Evolutionary conservation across 1,140 invertebrate genomes (phyloP).

Genomic region (Drosophila eugracilis): DNA sequence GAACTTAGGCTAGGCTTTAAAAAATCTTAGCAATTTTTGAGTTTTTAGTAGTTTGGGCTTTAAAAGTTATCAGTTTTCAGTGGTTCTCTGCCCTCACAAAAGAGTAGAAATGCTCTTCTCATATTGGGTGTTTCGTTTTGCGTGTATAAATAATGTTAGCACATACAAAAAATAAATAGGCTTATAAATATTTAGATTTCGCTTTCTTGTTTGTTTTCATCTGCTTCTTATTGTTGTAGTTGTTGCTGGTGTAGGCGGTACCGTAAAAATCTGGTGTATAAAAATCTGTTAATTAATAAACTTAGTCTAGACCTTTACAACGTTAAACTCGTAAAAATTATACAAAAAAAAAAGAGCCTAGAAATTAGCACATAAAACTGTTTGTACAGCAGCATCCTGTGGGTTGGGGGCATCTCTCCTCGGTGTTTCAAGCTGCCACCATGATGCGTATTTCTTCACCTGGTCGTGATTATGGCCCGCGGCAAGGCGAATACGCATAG

Average conservation of each 20-base stretch:
- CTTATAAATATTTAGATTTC: conserved; percentile 76
- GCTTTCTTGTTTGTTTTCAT: conserved; percentile 41
- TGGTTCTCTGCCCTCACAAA: conserved; percentile 27
- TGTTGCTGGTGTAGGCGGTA: conserved; percentile 24
- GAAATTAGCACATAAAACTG: conserved; percentile 64
- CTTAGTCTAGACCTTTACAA: conserved; percentile 62
- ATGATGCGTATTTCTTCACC: conserved; percentile 60
- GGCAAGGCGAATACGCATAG: conserved; percentile 74
- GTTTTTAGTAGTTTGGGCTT: conserved; percentile 63
- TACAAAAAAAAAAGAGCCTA: conserved; percentile 51
- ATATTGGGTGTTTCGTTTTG: conserved; percentile 49
- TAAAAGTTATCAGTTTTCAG: conserved; percentile 73
- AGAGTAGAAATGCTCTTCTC: conserved; percentile 39
- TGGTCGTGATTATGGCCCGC: conserved; percentile 68
- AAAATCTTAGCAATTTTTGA: conserved; percentile 68
- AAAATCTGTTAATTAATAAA: conserved; percentile 75
- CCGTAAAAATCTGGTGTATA: conserved; percentile 72
- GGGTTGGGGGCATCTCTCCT: conserved; percentile 2
- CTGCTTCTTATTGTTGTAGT: background rate
- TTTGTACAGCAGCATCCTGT: conserved; percentile 36
- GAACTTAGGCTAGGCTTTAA: conserved; percentile 48
- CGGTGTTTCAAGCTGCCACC: conserved; percentile 22
- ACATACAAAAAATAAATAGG: conserved; percentile 79
- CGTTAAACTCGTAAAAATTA: conserved; percentile 55
- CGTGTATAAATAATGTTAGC: conserved; percentile 73